Base-by-base conservation (phyloP, 2,113 vertebrate species). In the Tachycineta bicolor region DNA sequence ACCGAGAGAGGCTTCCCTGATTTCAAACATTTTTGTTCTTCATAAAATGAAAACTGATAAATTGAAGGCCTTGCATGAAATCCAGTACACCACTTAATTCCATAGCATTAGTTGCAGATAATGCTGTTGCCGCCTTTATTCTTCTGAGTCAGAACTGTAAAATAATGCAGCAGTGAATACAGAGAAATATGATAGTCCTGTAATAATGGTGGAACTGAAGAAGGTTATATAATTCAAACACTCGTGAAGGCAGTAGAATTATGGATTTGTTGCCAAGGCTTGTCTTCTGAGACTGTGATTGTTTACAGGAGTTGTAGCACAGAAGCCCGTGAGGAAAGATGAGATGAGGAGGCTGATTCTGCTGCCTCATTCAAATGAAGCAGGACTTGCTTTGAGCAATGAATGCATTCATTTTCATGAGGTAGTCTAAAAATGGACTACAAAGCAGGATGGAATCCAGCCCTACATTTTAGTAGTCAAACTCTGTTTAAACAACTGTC, bases 181-280 rank as follows among this genome's bases (percentile, higher is more conserved):
- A 89, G 65, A 94, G 69, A 93, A 89, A 41, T 76, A 25, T 10
- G 74, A 52, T 49, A 71, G 67, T 75, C 67, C 81, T 93, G 31
- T 79, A 89, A 73, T 71, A 62, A 87, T 82, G 65, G 50, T 84
- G 65, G 74, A 58, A 78, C 37, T 89, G 41, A 73, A 52, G 56
- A 56, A 70, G 25, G 49, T 91, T 87, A 62, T 53, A 43, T 91
- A 91, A 95, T 82, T 70, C 41, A 69, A 53, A 79, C 33, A 23
- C 62, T 94, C 75, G 67, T 87, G 78, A 82, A 96, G 96, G 80
- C 69, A 94, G 90, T 71, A 90, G 60, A 83, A 63, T 95, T 80
- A 92, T 14, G 31, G 67, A 82, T 91, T 93, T 92, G 87, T 81
- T 94, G 91, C 89, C 91, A 91, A 93, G 69, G 52, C 89, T 90